Evolutionary conservation across 30 jellyfish, hydroid and myxozoan genomes (phyloP).

Genomic region (Clytia hemisphaerica): DNA sequence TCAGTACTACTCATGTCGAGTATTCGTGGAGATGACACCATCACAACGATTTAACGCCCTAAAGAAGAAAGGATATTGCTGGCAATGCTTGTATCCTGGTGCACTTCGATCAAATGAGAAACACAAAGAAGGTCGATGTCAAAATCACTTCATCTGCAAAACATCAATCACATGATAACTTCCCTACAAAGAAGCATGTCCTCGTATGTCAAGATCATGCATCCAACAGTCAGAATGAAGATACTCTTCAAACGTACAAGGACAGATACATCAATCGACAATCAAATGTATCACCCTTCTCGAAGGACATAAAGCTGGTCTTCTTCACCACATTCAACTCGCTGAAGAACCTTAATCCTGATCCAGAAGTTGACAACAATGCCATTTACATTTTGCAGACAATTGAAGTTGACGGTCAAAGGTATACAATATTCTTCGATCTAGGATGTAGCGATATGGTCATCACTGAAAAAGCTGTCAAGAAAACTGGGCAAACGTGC

Average conservation of each 20-base stretch:
- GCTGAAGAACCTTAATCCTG: too few relatives aligned
- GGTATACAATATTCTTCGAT: not conserved
- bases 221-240: not conserved
- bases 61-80: constrained; percentile 5
- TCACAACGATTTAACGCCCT: constrained; percentile 1
- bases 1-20: constrained; percentile 14
- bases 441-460: not conserved
- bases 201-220: constrained; percentile 9
- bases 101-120: not conserved
- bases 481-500: not conserved
- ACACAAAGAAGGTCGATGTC: not conserved
- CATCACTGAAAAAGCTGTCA: not conserved
- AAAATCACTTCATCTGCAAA: not conserved
- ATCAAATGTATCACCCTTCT: too few relatives aligned
- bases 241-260: not conserved
- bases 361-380: too few relatives aligned
- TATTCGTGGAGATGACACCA: constrained; percentile 14
- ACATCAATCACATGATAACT: not conserved
- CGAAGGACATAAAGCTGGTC: too few relatives aligned
- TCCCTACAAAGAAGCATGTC: constrained; percentile 1
- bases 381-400: not conserved
- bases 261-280: too few relatives aligned
- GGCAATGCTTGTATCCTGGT: constrained; percentile 23
- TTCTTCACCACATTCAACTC: too few relatives aligned
- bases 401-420: not conserved